Conservation (phyloP, 2,888 invertebrate species). For the Taphrorychus bicolor region DNA sequence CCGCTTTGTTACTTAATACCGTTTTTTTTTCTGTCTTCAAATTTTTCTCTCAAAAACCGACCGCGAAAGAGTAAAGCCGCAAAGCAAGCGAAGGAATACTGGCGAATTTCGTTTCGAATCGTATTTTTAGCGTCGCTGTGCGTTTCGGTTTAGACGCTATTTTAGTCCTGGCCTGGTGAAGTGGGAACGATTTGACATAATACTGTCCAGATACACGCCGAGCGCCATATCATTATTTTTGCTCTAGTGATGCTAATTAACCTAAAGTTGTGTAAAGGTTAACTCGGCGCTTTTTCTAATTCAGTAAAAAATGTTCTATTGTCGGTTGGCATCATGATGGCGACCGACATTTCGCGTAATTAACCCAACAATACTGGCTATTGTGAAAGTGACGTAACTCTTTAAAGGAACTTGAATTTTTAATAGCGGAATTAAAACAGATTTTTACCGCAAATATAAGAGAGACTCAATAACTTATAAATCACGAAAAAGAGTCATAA, state of each 20-base stretch:
- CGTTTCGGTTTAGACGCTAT: constrained; percentile 48
- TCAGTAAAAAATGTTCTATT: background rate
- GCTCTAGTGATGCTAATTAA: constrained; percentile 24
- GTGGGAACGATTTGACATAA: constrained; percentile 40
- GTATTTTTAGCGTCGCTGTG: constrained; percentile 57
- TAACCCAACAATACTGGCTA: background rate
- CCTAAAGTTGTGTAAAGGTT: constrained; percentile 25
- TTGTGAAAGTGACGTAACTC: background rate
- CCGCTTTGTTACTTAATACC: constrained; percentile 14
- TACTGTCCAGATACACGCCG: constrained; percentile 33
- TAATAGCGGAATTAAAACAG: no score
- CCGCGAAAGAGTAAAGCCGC: constrained; percentile 51
- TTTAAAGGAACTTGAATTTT: no score
- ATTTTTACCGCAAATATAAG: no score
- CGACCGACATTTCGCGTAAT: background rate
- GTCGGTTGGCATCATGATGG: background rate
- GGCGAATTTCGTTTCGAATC: constrained; percentile 53
- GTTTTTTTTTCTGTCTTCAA: no score
- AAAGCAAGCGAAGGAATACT: constrained; percentile 55
- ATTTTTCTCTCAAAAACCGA: constrained; percentile 35
- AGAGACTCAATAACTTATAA: no score
- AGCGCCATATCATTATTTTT: constrained; percentile 24
- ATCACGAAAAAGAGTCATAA: no score
- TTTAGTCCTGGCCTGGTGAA: constrained; percentile 34
- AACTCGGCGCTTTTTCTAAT: constrained; percentile 17